phyloP scores from a whole-genome alignment of 2,888 invertebrate genomes.

The Drosophila neotestacea region DNA sequence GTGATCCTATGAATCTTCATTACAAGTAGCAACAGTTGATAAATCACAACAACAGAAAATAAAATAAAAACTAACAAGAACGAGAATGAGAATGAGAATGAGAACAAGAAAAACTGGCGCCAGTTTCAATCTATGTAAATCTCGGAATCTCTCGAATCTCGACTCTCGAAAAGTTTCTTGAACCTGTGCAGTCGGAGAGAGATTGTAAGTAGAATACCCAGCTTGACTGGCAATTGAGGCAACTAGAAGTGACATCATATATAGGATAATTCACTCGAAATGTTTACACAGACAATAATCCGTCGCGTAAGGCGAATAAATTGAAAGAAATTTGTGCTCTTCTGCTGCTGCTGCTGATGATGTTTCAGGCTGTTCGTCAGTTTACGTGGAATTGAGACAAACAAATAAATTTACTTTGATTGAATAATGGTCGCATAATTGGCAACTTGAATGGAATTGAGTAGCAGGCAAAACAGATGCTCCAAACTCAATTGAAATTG shows the following conservation, averaged over 20 bases:
- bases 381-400: conserved; percentile 83
- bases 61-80: conserved; percentile 1
- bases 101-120: conserved; percentile 55
- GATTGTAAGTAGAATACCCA: background rate
- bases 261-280: conserved; percentile 73
- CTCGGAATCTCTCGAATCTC: background rate
- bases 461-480: conserved; percentile 85
- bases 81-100: background rate
- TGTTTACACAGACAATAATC: conserved; percentile 76
- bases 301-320: conserved; percentile 76
- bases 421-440: conserved; percentile 85
- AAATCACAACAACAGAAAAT: conserved; percentile 44
- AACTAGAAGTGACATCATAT: conserved; percentile 74
- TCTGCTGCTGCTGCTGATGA: conserved; percentile 5
- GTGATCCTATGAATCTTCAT: conserved; percentile 40
- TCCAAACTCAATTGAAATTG: conserved; percentile 58
- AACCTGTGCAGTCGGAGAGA: conserved; percentile 3
- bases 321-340: conserved; percentile 57
- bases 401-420: conserved; percentile 86
- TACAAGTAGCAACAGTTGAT: conserved; percentile 41
- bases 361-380: conserved; percentile 35
- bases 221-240: conserved; percentile 65
- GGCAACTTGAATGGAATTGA: conserved; percentile 86
- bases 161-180: conserved; percentile 61
- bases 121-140: conserved; percentile 45